A percentile compares a stretch with the other conserved stretches of the same genome.
Conservation (phyloP, 1,140 invertebrate genomes). For the Halesus radiatus region DNA sequence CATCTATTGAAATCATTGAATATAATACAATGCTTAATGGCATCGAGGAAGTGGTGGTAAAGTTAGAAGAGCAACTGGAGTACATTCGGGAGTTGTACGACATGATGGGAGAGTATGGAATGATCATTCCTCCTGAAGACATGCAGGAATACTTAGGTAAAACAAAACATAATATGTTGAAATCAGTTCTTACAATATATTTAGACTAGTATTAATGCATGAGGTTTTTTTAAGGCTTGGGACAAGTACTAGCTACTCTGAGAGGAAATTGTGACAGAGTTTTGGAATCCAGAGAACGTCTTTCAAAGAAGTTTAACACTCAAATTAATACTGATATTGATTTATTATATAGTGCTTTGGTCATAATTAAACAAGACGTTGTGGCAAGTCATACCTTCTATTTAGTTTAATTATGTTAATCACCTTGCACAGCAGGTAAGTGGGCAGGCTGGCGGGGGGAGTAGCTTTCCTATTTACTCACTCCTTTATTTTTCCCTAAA, state of each 20-base stretch:
- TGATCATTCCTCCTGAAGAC: conserved; percentile 68
- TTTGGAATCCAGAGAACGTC: conserved; percentile 9
- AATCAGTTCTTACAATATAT: too few relatives aligned
- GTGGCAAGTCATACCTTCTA: neutral
- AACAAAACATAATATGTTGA: too few relatives aligned
- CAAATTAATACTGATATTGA: conserved; percentile 52
- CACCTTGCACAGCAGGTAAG: too few relatives aligned
- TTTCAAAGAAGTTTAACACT: conserved; percentile 17
- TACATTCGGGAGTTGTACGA: conserved; percentile 71
- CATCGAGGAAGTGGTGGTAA: conserved; percentile 63
- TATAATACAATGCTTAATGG: conserved; percentile 69
- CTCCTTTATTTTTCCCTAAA: too few relatives aligned
- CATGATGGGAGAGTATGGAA: conserved; percentile 70
- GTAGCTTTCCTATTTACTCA: too few relatives aligned
- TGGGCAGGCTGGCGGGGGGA: too few relatives aligned
- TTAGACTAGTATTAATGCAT: too few relatives aligned
- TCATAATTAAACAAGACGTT: conserved; percentile 21
- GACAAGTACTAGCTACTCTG: conserved; percentile 11
- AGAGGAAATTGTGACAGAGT: conserved; percentile 16
- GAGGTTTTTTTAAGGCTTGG: conserved; percentile 10
- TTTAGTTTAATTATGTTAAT: too few relatives aligned
- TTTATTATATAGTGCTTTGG: conserved; percentile 59
- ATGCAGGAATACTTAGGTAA: conserved; percentile 68
- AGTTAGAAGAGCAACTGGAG: conserved; percentile 67
- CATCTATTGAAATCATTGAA: conserved; percentile 62